Conservation (phyloP, 2,113 vertebrate species). For the Rhadina sibilatrix region DNA sequence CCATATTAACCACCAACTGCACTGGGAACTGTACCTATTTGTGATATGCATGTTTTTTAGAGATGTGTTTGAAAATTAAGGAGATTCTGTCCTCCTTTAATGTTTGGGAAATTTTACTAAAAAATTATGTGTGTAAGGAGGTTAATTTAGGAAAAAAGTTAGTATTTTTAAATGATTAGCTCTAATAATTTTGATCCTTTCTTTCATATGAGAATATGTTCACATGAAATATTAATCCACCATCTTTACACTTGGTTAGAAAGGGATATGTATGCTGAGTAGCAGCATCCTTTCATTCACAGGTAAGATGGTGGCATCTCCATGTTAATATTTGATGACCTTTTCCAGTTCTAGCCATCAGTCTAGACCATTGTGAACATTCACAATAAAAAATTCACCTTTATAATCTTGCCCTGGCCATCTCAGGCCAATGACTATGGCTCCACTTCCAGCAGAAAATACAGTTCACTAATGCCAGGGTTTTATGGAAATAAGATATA, state of each 20-base stretch:
- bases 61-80: background rate
- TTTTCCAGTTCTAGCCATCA: background rate
- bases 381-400: background rate
- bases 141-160: background rate
- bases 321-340: background rate
- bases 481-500: background rate
- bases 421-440: background rate
- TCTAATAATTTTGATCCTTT: background rate
- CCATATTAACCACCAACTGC: background rate
- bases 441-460: background rate
- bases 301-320: background rate
- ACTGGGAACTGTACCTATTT: background rate
- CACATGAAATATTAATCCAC: background rate
- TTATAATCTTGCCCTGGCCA: background rate
- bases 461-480: background rate
- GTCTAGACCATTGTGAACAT: background rate
- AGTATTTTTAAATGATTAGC: background rate
- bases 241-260: background rate
- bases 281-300: background rate
- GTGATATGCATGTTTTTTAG: background rate
- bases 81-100: background rate
- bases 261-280: background rate
- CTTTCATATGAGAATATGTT: background rate
- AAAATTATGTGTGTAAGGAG: background rate
- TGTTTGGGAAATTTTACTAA: background rate